Evolutionary conservation across 1,140 invertebrate genomes (phyloP), one percentile per base, ranked within the genome.

Genomic region (Aphelenchoides besseyi): DNA sequence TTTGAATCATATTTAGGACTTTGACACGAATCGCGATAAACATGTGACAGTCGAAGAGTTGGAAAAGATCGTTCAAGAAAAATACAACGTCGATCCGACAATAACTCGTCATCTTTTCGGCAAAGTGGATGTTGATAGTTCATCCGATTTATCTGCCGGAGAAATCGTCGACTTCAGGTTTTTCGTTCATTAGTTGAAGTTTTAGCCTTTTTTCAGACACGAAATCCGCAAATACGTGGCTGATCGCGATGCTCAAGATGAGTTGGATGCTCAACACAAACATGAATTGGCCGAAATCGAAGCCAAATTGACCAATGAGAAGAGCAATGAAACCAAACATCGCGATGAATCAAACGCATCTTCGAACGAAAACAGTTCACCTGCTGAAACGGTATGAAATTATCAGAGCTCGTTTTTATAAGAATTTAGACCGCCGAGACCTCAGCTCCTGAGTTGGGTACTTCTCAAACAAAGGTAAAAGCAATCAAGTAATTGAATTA

Each of bases 101-200:
- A 68, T 77, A 33, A 85, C 77, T 3, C 55, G 69, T 5, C 57
- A 74, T 26, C 72, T 79, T 61, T 83, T 85, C 68, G 67, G 76
- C 28, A 72, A 76, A 70, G 84, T 78, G 16, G 81, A 83, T 61
- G 73, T 85, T n/a, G 81, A 83, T 53, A 18, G 68, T 28, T 74
- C 70, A 36, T 72, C 67, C 33, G 83, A 83, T 70, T 67, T 83
- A 29, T 76, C 62, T 69, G 64, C 81, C 1, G 81, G 81, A 2
- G 81, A 83, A 61, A 84, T 83, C 37, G 83, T 83, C 9, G 81
- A 83, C 36, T 82, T 85, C 61, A 64, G 78, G 77, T 82, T 53
- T 37, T 16, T 54, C 2, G 29, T 41, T 74, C 35, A 28, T 16
- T 32, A 23, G 18, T 71, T 41, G 18, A 54, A 36, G 26, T 35